These are phyloP conservation scores for Gopherus flavomarginatus DNA, from an alignment of 2,113 vertebrate species.

Conservation along the genomic window DNA sequence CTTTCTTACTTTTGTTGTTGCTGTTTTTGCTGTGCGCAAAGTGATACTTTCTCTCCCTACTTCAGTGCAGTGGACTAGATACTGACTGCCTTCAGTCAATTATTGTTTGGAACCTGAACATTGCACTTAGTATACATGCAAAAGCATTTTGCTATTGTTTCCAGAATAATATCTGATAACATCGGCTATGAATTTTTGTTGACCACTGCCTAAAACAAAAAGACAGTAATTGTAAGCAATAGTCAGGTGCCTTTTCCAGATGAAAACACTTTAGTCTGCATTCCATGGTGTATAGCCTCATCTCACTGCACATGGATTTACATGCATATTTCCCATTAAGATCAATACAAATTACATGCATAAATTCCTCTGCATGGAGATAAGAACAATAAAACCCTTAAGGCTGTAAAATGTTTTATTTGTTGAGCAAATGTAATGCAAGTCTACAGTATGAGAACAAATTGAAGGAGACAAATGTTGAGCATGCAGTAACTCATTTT, in stretches of 20 bases:
- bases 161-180: not conserved
- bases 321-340: slow-evolving; percentile 28
- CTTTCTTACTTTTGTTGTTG: not conserved
- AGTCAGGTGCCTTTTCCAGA: slow-evolving; percentile 20
- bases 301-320: not conserved
- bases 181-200: not conserved
- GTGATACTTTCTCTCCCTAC: not conserved
- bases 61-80: not conserved
- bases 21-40: not conserved
- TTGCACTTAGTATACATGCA: not conserved
- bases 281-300: slow-evolving; percentile 8
- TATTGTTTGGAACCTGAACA: not conserved
- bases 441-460: not conserved
- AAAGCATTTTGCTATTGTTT: not conserved
- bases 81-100: not conserved
- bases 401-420: slow-evolving; percentile 25
- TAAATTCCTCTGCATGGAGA: slow-evolving; percentile 27
- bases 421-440: slow-evolving; percentile 34
- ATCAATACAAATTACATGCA: not conserved
- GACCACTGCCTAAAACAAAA: slow-evolving; percentile 15
- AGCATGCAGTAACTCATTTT: slow-evolving; percentile 54
- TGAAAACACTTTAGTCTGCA: not conserved
- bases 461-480: slow-evolving; percentile 8
- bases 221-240: not conserved
- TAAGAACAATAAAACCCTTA: slow-evolving; percentile 27